These are phyloP conservation scores for Orchesella cincta DNA, from an alignment of 1,140 invertebrate species.

Conservation along the genomic window DNA sequence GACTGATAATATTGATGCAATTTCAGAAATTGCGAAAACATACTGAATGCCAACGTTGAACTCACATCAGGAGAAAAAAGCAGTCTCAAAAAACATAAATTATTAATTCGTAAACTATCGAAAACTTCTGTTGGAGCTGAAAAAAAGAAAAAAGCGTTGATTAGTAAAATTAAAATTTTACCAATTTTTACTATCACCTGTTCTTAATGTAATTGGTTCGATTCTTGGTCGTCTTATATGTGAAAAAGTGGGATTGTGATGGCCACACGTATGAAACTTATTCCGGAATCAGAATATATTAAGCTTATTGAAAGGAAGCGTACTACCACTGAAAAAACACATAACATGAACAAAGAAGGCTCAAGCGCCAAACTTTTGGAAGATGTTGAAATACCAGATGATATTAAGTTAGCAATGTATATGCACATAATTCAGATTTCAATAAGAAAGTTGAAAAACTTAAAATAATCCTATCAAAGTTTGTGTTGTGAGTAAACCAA, in stretches of 20 bases:
- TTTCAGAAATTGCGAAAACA: neutral
- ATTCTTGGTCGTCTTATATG: neutral
- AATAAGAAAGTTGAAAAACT: neutral
- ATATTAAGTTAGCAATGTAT: neutral
- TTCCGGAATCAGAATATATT: constrained; percentile 16
- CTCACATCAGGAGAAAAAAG: neutral
- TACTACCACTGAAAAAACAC: too few species aligned
- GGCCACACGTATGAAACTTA: constrained; percentile 29
- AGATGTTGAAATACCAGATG: neutral
- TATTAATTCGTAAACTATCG: neutral
- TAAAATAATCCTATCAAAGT: neutral
- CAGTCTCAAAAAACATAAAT: neutral
- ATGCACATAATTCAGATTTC: neutral
- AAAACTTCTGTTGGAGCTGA: neutral
- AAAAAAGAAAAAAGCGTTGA: neutral
- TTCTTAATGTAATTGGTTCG: neutral
- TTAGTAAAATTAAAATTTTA: neutral
- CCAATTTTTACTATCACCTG: neutral
- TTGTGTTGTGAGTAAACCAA: neutral
- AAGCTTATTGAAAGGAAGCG: too few species aligned
- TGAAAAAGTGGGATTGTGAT: constrained; percentile 17
- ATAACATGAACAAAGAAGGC: neutral
- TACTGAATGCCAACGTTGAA: neutral
- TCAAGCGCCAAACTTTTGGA: neutral
- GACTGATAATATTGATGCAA: neutral